Percentiles rank a stretch among this genome's conserved stretches.
Conservation (phyloP, 1,140 invertebrate genomes). For the Sitobion miscanthi region DNA sequence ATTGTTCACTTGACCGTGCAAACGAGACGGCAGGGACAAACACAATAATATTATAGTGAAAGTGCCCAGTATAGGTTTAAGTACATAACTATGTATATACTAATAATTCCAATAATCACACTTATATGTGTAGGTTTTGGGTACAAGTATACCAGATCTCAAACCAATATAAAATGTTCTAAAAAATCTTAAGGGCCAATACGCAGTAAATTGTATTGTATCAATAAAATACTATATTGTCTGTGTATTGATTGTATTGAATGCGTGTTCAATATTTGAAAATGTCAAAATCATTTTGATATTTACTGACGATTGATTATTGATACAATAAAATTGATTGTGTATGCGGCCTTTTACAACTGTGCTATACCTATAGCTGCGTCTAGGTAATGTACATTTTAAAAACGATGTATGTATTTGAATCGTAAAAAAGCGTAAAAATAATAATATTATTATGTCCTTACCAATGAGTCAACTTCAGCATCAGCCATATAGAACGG, state of each 20-base stretch:
- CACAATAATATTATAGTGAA: not conserved
- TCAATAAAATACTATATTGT: not conserved
- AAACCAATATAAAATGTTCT: not conserved
- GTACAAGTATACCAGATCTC: not conserved
- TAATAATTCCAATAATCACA: not conserved
- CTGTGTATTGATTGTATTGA: not conserved
- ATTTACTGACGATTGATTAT: not conserved
- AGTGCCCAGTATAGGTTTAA: not conserved
- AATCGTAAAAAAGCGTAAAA: constrained; percentile 55
- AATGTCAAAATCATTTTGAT: not conserved
- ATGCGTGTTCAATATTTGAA: not conserved
- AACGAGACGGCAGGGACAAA: not conserved
- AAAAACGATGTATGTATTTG: not conserved
- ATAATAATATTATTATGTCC: constrained; percentile 64
- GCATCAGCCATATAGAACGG: constrained; percentile 97
- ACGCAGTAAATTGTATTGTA: not conserved
- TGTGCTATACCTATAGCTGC: not conserved
- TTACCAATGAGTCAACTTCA: constrained; percentile 97
- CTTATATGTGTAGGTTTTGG: not conserved
- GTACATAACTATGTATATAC: not conserved
- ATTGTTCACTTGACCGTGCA: constrained; percentile 34
- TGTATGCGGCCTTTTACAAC: not conserved
- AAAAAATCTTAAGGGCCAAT: not conserved
- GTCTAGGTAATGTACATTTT: not conserved
- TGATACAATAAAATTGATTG: not conserved